Evolutionary conservation across 1,140 invertebrate genomes (phyloP).

Genomic region (Tetragonula clypearis): DNA sequence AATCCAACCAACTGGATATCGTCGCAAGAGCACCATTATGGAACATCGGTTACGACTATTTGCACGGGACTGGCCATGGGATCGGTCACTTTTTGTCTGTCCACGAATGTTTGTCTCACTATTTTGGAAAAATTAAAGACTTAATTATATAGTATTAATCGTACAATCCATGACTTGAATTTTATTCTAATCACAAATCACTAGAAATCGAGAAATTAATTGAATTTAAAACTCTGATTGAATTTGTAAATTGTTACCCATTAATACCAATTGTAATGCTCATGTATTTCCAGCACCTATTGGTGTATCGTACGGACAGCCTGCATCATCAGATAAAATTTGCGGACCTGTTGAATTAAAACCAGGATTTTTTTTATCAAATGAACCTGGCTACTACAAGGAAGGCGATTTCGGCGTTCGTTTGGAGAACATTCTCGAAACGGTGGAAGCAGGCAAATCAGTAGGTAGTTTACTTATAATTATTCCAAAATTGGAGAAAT

Average conservation of each 20-base stretch:
- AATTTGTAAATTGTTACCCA: background rate
- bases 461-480: constrained; percentile 55
- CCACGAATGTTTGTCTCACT: constrained; percentile 87
- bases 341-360: constrained; percentile 81
- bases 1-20: constrained; percentile 87
- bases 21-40: constrained; percentile 91
- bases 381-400: constrained; percentile 92
- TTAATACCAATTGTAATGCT: background rate
- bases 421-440: constrained; percentile 95
- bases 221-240: background rate
- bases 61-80: constrained; percentile 94
- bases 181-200: background rate
- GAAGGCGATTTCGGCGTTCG: constrained; percentile 94
- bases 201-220: background rate
- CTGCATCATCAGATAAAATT: constrained; percentile 22
- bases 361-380: constrained; percentile 93
- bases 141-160: background rate
- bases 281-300: constrained; percentile 86
- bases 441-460: constrained; percentile 84
- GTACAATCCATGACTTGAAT: background rate
- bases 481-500: background rate
- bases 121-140: constrained; percentile 27
- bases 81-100: constrained; percentile 93
- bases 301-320: constrained; percentile 83
- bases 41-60: constrained; percentile 90